Evolutionary conservation across 2,113 vertebrate species (phyloP), one percentile per base, ranked within the genome.

Genomic region (Centropus bengalensis): DNA sequence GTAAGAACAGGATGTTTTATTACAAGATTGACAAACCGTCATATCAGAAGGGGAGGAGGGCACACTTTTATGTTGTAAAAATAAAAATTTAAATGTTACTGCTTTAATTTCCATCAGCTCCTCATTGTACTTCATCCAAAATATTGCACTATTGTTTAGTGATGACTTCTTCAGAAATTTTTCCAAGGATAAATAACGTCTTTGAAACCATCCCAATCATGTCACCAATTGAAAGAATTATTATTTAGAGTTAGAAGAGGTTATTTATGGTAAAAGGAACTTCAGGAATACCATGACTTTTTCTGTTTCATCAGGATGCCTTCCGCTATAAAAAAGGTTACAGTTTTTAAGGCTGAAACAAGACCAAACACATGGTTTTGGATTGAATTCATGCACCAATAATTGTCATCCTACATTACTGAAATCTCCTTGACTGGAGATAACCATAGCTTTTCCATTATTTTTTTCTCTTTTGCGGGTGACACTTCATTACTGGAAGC

Each of bases 401-500:
- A 93, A 83, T 88, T 82, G 24, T 67, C 42, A 42, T 60, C 18
- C 23, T 76, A n/a, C 15, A 9, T 91, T 91, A 89, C 60, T 78
- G 54, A 96, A 89, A 89, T 76, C 36, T 88, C 14, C 23, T 88
- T 86, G 51, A 90, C 68, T 96, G 45, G 49, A 91, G 80, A 85
- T 93, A 81, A 83, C 56, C 45, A 62, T 33, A 73, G 40, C 45
- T 83, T 95, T 96, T 82, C 66, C 32, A 63, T 93, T 97, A 64
- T 56, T 95, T 94, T 89, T 23, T 47, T 82, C 67, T 91, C 52
- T 94, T 96, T 74, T 97, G 60, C 82, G 77, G 84, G 55, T 95
- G 95, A 97, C 85, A 96, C 93, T 93, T 98, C 93, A 96, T 98
- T 97, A 97, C 62, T 89, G 79, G 64, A 96, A 92, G 60, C 32